Conservation (phyloP, 2,888 invertebrate species). For the Ornithoptera priamus region DNA sequence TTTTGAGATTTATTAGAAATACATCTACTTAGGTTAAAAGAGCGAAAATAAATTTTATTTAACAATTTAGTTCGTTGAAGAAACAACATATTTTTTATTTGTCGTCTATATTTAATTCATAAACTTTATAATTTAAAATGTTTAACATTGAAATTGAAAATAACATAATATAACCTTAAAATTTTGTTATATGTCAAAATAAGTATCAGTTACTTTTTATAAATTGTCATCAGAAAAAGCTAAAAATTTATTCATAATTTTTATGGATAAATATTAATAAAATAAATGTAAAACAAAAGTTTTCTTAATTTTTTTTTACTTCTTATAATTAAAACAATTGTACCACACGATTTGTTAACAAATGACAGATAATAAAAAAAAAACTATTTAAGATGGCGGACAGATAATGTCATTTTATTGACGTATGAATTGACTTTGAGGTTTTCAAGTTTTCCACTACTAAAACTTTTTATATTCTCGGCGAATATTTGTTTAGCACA, state of each 20-base stretch:
- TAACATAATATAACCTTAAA: conserved; percentile 5
- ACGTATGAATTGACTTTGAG: conserved; percentile 4
- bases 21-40: conserved; percentile 48
- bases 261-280: no score
- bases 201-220: no score
- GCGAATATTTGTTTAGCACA: conserved; percentile 2
- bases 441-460: conserved; percentile 6
- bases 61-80: conserved; percentile 43
- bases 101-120: no score
- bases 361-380: neutral
- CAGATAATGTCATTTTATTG: conserved; percentile 7
- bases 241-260: no score
- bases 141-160: no score
- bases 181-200: neutral
- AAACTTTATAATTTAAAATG: no score
- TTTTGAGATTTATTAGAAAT: conserved; percentile 45
- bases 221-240: no score
- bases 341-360: neutral
- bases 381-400: neutral
- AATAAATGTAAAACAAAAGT: no score
- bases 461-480: neutral
- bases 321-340: no score
- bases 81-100: conserved; percentile 42
- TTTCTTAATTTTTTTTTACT: no score
- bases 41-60: conserved; percentile 39